Evolutionary conservation across 2,888 invertebrate species (phyloP).

Genomic region (Sarcophaga rosellei): DNA sequence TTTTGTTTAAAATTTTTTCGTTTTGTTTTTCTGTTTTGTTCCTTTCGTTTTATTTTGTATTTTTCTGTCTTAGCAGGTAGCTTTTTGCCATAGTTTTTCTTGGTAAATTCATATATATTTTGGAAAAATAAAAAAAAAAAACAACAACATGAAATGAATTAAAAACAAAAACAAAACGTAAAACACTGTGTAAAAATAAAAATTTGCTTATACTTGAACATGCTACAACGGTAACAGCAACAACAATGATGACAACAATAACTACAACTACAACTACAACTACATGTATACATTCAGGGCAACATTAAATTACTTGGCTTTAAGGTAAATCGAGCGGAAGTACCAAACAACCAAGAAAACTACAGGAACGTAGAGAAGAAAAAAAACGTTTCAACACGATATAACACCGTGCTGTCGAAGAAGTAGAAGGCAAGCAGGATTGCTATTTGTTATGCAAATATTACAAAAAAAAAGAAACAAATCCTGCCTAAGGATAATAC

Average conservation of each 20-base stretch:
- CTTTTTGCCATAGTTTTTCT: constrained; percentile 31
- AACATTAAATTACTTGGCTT: constrained; percentile 77
- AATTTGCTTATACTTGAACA: constrained; percentile 55
- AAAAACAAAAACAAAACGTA: constrained; percentile 6
- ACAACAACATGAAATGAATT: constrained; percentile 6
- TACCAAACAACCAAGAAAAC: constrained; percentile 65
- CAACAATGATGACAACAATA: neutral
- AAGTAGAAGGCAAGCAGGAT: neutral
- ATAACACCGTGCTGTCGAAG: neutral
- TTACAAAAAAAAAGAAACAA: constrained; percentile 4
- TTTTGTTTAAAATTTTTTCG: constrained; percentile 15
- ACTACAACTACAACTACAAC: constrained; percentile 17
- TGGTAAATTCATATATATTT: constrained; percentile 9
- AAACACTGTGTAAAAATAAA: constrained; percentile 45
- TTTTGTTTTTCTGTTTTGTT: neutral
- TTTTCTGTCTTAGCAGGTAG: neutral
- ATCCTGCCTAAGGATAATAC: constrained; percentile 24
- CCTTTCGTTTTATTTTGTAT: neutral
- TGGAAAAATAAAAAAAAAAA: constrained; percentile 4
- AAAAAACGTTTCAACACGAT: constrained; percentile 55
- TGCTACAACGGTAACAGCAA: neutral
- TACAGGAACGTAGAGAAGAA: constrained; percentile 30
- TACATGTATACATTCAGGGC: constrained; percentile 77
- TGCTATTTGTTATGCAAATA: constrained; percentile 43
- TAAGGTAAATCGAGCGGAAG: constrained; percentile 72